Evolutionary conservation across 2,888 invertebrate species (phyloP).

Genomic region (Ophion ellenae): DNA sequence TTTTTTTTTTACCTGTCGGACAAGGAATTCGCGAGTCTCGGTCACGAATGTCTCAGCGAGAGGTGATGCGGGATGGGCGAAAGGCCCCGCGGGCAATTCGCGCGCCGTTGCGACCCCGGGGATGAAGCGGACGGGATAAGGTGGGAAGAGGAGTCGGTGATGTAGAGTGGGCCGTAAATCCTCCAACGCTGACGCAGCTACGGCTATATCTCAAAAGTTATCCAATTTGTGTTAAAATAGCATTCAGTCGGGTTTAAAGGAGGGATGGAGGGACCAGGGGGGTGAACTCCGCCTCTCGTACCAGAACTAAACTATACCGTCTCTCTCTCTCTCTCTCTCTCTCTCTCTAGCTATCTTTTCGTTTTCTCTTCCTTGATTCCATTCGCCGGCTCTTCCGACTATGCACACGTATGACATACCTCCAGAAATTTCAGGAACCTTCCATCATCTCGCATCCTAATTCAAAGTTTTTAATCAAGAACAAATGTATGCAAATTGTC

Average conservation of each 20-base stretch:
- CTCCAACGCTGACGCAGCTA: conserved; percentile 80
- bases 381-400: conserved; percentile 2
- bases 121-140: conserved; percentile 27
- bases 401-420: conserved; percentile 25
- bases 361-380: conserved; percentile 22
- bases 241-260: conserved; percentile 73
- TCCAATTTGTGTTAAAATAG: conserved; percentile 82
- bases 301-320: conserved; percentile 57
- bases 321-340: no score
- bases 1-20: background rate
- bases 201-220: conserved; percentile 82
- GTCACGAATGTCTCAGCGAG: conserved; percentile 40
- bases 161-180: conserved; percentile 81
- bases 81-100: conserved; percentile 67
- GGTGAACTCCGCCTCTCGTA: conserved; percentile 56
- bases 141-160: conserved; percentile 69
- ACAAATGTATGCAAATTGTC: conserved; percentile 17
- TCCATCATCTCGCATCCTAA: background rate
- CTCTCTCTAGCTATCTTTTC: conserved; percentile 2
- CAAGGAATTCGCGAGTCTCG: conserved; percentile 23
- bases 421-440: conserved; percentile 4
- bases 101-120: conserved; percentile 62
- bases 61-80: conserved; percentile 47
- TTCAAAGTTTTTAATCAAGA: conserved; percentile 34
- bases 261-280: background rate